Evolutionary conservation across 1,140 invertebrate species (phyloP).

Genomic region (Drosophila sp.): DNA sequence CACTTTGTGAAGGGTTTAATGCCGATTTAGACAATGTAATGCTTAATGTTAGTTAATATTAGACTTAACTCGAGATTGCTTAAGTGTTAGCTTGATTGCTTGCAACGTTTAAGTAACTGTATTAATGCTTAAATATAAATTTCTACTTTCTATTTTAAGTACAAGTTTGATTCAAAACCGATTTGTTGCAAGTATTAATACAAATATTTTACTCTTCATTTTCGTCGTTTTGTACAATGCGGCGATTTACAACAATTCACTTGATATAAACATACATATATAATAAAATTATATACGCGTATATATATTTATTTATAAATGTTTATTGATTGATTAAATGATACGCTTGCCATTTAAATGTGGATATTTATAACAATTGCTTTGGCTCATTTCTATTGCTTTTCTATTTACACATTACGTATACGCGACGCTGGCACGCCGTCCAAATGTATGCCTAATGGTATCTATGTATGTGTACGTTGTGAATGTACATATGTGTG

Average conservation of each 20-base stretch:
- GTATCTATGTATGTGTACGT: constrained; percentile 8
- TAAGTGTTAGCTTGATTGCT: constrained; percentile 45
- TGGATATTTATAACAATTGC: constrained; percentile 57
- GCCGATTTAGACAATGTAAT: constrained; percentile 41
- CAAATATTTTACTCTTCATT: constrained; percentile 30
- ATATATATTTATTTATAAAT: constrained; percentile 14
- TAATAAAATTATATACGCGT: constrained; percentile 4
- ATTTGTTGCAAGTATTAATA: constrained; percentile 34
- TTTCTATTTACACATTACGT: constrained; percentile 42
- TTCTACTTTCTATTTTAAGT: constrained; percentile 61
- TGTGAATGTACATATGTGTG: constrained; percentile 10
- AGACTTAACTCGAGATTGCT: constrained; percentile 61
- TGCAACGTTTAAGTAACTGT: constrained; percentile 48
- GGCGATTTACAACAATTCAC: constrained; percentile 48
- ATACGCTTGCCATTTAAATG: constrained; percentile 57
- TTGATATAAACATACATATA: constrained; percentile 14
- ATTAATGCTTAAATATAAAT: constrained; percentile 23
- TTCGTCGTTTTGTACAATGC: constrained; percentile 64
- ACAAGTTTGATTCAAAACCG: constrained; percentile 45
- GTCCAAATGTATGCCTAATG: constrained; percentile 22
- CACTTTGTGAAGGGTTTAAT: constrained; percentile 63
- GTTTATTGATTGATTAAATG: constrained; percentile 58
- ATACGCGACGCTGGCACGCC: constrained; percentile 38
- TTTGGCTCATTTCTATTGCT: constrained; percentile 50
- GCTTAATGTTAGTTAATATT: constrained; percentile 40